Percentiles rank a stretch among this genome's conserved stretches.
phyloP scores from a whole-genome alignment of 2,797 vertebrate species.

The Tadarida brasiliensis region DNA sequence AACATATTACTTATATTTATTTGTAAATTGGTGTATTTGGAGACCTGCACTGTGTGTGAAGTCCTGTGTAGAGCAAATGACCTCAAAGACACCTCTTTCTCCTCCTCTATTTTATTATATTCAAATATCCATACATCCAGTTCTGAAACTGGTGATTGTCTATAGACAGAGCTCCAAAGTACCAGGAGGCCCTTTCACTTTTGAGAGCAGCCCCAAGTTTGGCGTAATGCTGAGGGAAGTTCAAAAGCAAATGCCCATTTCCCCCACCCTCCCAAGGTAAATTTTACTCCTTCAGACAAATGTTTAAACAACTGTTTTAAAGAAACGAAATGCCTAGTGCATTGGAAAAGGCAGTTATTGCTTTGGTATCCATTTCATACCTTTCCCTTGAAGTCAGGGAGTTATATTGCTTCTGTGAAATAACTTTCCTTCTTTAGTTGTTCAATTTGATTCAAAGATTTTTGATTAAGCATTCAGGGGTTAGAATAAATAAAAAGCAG shows the following conservation, averaged over 20 bases:
- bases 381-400: conserved; percentile 71
- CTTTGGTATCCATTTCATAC: neutral
- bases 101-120: neutral
- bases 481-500: conserved; percentile 89
- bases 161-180: neutral
- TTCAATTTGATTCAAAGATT: conserved; percentile 88
- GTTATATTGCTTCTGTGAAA: conserved; percentile 84
- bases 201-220: neutral
- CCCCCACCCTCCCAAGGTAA: neutral
- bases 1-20: neutral
- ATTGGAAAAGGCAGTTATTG: neutral
- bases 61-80: neutral
- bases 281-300: conserved; percentile 13
- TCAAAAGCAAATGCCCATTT: neutral
- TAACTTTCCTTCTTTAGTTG: conserved; percentile 88
- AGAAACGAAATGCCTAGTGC: neutral
- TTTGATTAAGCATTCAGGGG: conserved; percentile 89
- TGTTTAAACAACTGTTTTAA: conserved; percentile 49
- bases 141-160: neutral
- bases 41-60: neutral
- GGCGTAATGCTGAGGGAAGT: neutral
- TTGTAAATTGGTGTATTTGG: neutral
- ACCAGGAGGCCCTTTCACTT: neutral
- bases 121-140: neutral
- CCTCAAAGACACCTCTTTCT: neutral